A percentile compares a stretch with the other conserved stretches of the same genome.
These are phyloP conservation scores for Ophonus ardosiacus DNA, from an alignment of 2,888 invertebrate genomes.

Conservation along the genomic window DNA sequence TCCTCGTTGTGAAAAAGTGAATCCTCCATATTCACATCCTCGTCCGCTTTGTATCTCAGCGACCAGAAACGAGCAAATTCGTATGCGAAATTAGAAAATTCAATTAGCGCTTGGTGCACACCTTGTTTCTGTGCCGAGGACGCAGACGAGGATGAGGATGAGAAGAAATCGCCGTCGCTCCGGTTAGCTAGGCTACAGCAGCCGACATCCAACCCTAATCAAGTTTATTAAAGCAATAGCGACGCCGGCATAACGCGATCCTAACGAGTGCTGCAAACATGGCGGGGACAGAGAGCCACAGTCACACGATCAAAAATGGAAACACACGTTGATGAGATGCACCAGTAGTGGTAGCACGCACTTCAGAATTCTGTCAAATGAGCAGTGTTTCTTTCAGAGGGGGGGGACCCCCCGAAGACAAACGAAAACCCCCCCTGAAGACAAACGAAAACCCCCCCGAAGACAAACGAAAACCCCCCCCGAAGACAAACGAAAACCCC, in stretches of 20 bases:
- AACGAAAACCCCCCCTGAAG: no score
- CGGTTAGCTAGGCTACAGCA: slow-evolving; percentile 3
- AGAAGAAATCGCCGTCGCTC: slow-evolving; percentile 53
- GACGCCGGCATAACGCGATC: slow-evolving; percentile 37
- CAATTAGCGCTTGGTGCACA: slow-evolving; percentile 69
- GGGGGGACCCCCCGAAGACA: no score
- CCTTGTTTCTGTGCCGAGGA: background rate
- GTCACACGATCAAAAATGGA: background rate
- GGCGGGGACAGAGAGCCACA: background rate
- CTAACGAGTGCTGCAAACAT: slow-evolving; percentile 47
- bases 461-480: no score
- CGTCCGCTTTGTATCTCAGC: background rate
- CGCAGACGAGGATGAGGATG: background rate
- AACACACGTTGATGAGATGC: no score
- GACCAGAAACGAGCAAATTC: slow-evolving; percentile 69
- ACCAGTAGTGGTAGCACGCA: no score
- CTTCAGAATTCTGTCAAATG: no score
- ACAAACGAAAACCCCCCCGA: no score
- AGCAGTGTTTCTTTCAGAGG: no score
- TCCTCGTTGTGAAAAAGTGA: background rate
- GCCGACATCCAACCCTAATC: slow-evolving; percentile 50
- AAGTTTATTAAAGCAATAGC: slow-evolving; percentile 60
- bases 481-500: no score
- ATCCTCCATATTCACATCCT: background rate
- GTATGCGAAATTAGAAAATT: slow-evolving; percentile 72